Evolutionary conservation across 1,140 invertebrate species (phyloP).

Genomic region (Patella vulgata): DNA sequence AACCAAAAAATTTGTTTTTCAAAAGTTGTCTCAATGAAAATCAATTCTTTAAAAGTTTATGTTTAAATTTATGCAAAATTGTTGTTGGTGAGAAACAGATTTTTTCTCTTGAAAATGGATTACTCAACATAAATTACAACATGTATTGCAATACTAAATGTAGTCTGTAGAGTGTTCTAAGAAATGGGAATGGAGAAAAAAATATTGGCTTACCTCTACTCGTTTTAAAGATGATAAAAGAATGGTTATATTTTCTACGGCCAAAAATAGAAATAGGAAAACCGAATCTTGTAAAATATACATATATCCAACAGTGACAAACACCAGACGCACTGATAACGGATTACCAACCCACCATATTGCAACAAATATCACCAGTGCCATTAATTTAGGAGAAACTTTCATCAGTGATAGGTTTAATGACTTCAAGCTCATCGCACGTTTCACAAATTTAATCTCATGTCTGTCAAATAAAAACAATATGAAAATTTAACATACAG

Average conservation of each 20-base stretch:
- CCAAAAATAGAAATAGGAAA: slow-evolving; percentile 16
- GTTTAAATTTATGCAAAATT: too few species aligned
- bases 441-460: slow-evolving; percentile 4
- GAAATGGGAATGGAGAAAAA: too few species aligned
- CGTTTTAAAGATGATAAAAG: slow-evolving; percentile 10
- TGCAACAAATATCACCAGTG: slow-evolving; percentile 8
- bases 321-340: slow-evolving; percentile 1
- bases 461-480: slow-evolving; percentile 4
- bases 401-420: slow-evolving; percentile 6
- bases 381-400: not conserved
- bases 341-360: slow-evolving; percentile 11
- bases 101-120: too few species aligned
- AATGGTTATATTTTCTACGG: slow-evolving; percentile 16
- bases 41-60: too few species aligned
- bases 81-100: too few species aligned
- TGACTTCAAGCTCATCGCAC: slow-evolving; percentile 1
- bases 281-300: slow-evolving; percentile 8
- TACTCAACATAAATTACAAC: too few species aligned
- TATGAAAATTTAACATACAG: not conserved
- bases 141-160: too few species aligned
- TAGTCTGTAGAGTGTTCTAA: too few species aligned
- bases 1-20: too few species aligned
- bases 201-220: slow-evolving; percentile 12
- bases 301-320: slow-evolving; percentile 12
- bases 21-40: too few species aligned